Evolutionary conservation across 2,113 vertebrate species (phyloP), one percentile per base, ranked within the genome.

Genomic region (Oryzias melastigma): DNA sequence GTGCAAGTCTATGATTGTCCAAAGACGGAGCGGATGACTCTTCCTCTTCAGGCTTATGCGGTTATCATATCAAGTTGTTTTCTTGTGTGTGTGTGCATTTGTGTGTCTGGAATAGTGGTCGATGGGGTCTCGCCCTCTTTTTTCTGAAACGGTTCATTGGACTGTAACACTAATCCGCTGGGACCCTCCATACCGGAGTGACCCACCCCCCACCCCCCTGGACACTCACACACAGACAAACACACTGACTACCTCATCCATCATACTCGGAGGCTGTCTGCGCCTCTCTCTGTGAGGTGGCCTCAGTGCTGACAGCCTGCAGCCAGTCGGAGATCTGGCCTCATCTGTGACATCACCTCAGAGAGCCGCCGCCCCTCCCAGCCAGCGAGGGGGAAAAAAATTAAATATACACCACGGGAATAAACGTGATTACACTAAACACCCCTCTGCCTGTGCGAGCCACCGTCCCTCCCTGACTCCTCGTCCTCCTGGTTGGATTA

Each of bases 101-200:
- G 55, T 24, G 46, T 63, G 58, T 58, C 58, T 55, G 41, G 17
- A 17, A 45, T 17, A 45, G 53, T 53, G 77, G 77, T 86, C 76
- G 68, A 82, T 82, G 49, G 62, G 79, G 81, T 81, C 75, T 69
- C 15, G 58, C 53, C 79, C 83, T 72, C 75, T 72, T 52, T 65
- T 80, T 78, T 85, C 63, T 80, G 78, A 83, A 82, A 78, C 25
- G 80, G 52, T 89, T 80, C 83, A 82, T 53, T 89, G 87, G 80
- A 79, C 69, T 84, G 83, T 83, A 75, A 80, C 77, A 22, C 63
- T 82, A 82, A 85, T 84, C 83, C 75, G 4, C 35, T 43, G 82
- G 82, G 78, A 83, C 78, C 71, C 66, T 80, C 71, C 65, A 54
- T 65, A 72, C 72, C 50, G 52, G 5, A 41, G 47, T 81, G 81